Evolutionary conservation across 2,113 vertebrate genomes (phyloP).

Genomic region (Pao palembangensis): DNA sequence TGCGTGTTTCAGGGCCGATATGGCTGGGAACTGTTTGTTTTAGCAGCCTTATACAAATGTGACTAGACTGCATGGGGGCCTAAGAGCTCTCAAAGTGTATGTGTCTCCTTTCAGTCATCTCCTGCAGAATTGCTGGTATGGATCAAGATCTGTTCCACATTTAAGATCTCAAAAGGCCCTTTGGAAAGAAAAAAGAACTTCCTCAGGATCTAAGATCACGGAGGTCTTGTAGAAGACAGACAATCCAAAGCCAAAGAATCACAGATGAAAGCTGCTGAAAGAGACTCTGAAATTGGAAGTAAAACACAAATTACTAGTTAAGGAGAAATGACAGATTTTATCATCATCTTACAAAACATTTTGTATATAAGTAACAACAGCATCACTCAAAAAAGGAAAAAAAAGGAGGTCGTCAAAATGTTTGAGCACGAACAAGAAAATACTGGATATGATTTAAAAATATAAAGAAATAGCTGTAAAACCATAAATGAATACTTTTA

Average conservation of each 20-base stretch:
- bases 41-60: too few species aligned
- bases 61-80: too few species aligned
- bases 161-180: background rate
- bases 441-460: background rate
- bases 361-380: background rate
- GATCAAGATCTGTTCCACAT: too few species aligned
- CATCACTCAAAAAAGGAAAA: background rate
- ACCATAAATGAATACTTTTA: background rate
- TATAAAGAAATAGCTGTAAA: background rate
- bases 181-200: conserved; percentile 10
- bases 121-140: too few species aligned
- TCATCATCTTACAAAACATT: too few species aligned
- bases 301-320: background rate
- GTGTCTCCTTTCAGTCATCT: too few species aligned
- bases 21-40: too few species aligned
- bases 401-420: too few species aligned
- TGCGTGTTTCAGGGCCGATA: too few species aligned
- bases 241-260: conserved; percentile 2
- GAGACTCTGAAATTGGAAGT: background rate
- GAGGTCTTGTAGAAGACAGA: conserved; percentile 29
- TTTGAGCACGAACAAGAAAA: too few species aligned
- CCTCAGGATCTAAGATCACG: conserved; percentile 9
- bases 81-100: too few species aligned
- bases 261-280: background rate
- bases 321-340: background rate